phyloP scores from a whole-genome alignment of 2,888 invertebrate species.

The Dasypolia templi region DNA sequence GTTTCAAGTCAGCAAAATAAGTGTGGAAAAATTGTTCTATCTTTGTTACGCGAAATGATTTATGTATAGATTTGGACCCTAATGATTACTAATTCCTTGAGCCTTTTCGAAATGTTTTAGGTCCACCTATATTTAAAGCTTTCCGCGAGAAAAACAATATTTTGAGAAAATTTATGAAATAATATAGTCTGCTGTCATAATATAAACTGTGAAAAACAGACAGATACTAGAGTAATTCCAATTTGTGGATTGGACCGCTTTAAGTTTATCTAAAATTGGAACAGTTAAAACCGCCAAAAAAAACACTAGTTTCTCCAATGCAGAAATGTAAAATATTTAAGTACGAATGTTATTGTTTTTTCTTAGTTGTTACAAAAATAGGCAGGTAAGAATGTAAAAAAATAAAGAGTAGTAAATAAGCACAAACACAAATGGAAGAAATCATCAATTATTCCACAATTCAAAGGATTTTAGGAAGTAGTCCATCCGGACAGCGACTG shows the following conservation, averaged over 20 bases:
- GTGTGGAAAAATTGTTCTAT: slow-evolving; percentile 18
- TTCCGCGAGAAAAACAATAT: not conserved
- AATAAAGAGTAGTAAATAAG: not conserved
- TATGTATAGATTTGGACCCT: not conserved
- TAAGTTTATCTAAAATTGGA: too few relatives aligned
- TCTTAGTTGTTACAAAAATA: not conserved
- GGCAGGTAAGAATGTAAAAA: slow-evolving; percentile 30
- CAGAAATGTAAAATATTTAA: not conserved
- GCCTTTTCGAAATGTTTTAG: not conserved
- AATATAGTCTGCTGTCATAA: not conserved
- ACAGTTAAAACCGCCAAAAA: not conserved
- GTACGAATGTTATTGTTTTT: not conserved
- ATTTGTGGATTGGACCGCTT: not conserved
- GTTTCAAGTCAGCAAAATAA: slow-evolving; percentile 63
- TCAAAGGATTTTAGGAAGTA: slow-evolving; percentile 81
- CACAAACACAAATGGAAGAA: slow-evolving; percentile 51
- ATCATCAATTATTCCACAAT: slow-evolving; percentile 82
- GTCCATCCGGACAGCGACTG: slow-evolving; percentile 76
- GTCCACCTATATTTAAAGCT: not conserved
- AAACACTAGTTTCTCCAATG: not conserved
- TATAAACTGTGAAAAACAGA: not conserved
- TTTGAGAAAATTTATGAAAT: not conserved
- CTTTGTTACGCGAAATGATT: slow-evolving; percentile 2
- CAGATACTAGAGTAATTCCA: not conserved
- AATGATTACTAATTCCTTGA: not conserved